Evolutionary conservation across 2,113 vertebrate species (phyloP).

Genomic region (Steatornis caripensis): DNA sequence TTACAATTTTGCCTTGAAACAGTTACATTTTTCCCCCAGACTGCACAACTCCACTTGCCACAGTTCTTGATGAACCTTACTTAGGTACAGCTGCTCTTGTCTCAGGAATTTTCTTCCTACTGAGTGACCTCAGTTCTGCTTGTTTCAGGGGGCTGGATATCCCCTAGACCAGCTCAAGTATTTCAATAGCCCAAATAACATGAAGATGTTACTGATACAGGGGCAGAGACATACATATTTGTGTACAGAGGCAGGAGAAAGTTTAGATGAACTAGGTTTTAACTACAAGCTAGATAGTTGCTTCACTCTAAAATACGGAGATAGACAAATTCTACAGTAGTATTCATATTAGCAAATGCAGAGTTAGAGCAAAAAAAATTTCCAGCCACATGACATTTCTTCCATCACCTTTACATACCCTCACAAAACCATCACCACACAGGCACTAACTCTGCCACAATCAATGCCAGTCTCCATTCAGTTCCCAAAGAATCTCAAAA

Average conservation of each 20-base stretch:
- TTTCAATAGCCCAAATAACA: background rate
- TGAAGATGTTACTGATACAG: accelerated
- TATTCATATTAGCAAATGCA: background rate
- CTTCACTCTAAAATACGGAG: background rate
- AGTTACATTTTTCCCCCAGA: background rate
- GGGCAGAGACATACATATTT: accelerated
- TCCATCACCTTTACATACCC: background rate
- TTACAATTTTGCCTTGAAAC: background rate
- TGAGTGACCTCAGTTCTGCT: accelerated
- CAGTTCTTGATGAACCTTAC: background rate
- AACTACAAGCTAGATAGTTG: background rate
- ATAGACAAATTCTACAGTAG: background rate
- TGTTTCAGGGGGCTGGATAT: background rate
- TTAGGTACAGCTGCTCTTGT: background rate
- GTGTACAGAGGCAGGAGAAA: background rate
- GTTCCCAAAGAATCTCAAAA: background rate
- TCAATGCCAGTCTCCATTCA: background rate
- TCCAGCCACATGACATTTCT: background rate
- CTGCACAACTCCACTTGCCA: too few species aligned
- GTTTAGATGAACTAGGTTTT: background rate
- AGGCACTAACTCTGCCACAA: background rate
- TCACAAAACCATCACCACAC: background rate
- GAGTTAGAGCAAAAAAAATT: background rate
- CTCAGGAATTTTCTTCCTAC: background rate
- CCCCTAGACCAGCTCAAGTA: background rate